Evolutionary conservation across 1,140 invertebrate species (phyloP).

Genomic region (Pogonognathellus flavescens): DNA sequence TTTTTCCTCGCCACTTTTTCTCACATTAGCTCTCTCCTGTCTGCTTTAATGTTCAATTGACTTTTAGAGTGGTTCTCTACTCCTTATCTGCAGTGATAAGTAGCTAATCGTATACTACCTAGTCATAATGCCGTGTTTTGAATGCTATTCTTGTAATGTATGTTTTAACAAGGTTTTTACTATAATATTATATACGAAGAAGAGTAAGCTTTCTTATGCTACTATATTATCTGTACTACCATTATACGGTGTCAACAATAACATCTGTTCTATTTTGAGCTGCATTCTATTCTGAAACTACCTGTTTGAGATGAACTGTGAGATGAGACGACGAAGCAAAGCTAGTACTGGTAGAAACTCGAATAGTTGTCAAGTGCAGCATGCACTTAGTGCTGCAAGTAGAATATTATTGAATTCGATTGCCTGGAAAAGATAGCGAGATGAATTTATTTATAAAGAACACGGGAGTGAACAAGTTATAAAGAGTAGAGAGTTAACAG

Average conservation of each 20-base stretch:
- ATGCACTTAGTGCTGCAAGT: not conserved
- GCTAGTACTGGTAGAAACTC: no score
- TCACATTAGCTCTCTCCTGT: slow-evolving; percentile 2
- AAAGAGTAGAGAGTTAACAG: slow-evolving; percentile 17
- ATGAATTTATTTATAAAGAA: slow-evolving; percentile 7
- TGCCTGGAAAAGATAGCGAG: not conserved
- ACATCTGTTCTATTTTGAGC: no score
- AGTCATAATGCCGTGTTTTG: not conserved
- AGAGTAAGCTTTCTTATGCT: no score
- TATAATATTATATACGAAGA: no score
- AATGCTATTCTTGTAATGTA: not conserved
- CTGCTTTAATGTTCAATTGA: slow-evolving; percentile 14
- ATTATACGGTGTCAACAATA: no score
- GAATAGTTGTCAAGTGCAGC: no score
- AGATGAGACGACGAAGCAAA: no score
- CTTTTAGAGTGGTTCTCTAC: slow-evolving; percentile 38
- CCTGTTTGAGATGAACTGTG: no score
- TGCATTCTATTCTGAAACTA: no score
- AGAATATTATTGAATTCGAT: not conserved
- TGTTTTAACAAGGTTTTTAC: no score
- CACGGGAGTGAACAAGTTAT: not conserved
- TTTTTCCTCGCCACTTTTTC: slow-evolving; percentile 7
- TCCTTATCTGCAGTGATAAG: not conserved
- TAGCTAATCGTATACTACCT: not conserved
- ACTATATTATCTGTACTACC: no score